Percentiles rank a stretch among this genome's conserved stretches.
Conservation (phyloP, 1,140 invertebrate species). For the Panonychus citri region DNA sequence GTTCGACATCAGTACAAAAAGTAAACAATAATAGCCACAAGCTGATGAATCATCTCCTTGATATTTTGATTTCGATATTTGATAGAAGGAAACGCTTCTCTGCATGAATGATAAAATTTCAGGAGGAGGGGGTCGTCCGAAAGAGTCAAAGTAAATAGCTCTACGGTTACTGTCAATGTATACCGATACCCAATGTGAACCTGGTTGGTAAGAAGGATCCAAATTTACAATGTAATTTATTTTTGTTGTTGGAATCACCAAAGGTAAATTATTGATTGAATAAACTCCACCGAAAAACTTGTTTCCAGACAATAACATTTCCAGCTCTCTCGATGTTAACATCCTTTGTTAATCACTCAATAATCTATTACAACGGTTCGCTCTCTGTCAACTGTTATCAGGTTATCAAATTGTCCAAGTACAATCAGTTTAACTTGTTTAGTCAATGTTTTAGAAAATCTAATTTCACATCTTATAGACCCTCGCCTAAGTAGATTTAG, state of each 20-base stretch:
- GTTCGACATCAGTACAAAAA: too few species aligned
- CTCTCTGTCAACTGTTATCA: background rate
- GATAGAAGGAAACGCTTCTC: background rate
- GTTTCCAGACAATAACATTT: background rate
- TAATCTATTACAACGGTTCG: background rate
- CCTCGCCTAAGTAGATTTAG: background rate
- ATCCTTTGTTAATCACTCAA: too few species aligned
- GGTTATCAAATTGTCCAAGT: background rate
- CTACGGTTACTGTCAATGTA: background rate
- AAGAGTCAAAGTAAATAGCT: background rate
- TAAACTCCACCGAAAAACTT: background rate
- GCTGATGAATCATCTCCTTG: background rate
- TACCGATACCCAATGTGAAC: background rate
- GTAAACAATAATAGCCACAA: background rate
- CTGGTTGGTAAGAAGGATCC: background rate
- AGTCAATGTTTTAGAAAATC: background rate
- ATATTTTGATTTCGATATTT: background rate
- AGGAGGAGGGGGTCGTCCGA: background rate
- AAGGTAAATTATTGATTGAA: background rate
- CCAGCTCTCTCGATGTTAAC: background rate
- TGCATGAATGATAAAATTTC: background rate
- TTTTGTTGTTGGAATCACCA: background rate
- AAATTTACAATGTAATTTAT: background rate
- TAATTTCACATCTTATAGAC: background rate
- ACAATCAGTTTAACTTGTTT: background rate